Evolutionary conservation across 1,140 invertebrate species (phyloP), one percentile per base, ranked within the genome.

Genomic region (Papilio machaon): DNA sequence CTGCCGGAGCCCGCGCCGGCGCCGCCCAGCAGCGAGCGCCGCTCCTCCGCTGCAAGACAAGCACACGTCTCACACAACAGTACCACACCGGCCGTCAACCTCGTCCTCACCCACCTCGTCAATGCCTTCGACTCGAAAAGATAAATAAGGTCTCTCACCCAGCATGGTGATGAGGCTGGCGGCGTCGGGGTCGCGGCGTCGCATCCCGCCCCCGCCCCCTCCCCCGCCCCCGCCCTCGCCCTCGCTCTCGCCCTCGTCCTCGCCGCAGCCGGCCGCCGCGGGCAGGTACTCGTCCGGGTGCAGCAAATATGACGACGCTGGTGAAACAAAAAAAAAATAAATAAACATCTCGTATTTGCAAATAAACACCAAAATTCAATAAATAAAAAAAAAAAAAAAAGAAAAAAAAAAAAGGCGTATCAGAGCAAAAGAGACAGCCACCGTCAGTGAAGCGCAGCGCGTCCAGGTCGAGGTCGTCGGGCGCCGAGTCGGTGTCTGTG

Each of bases 261-360:
- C 96, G 86, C 96, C 96, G 81, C 97, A 96, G 88, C 96, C 97
- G 88, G 97, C 97, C 81, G 82, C 73, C 96, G 95, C 58, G 23
- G 98, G 98, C 86, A 98, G 95, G 94, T 98, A 98, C 78, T 97
- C 96, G 93, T 98, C 97, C 70, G 97, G 97, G 95, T 98, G 97
- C 83, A 97, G 95, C 85, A 97, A 94, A 91, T 98, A 98, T 90
- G 97, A 96, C 84, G 96, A 96, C 81, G 96, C 95, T 96, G 86
- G 19, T 73, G 83, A 73, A 2, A 43, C 7, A 43, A 43, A 43
- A 43, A 43, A 43, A 43, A 43, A 43, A 43, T 30, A 43, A 43
- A 43, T 43, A 17, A 64, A 2, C 54, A 17, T 8, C 5, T 81
- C 52, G 2, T 5, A 9, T 13, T 49, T 49, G 11, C 23, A 30